Evolutionary conservation across 1,140 invertebrate species (phyloP), one percentile per base, ranked within the genome.

Genomic region (Rhizoglyphus robini): DNA sequence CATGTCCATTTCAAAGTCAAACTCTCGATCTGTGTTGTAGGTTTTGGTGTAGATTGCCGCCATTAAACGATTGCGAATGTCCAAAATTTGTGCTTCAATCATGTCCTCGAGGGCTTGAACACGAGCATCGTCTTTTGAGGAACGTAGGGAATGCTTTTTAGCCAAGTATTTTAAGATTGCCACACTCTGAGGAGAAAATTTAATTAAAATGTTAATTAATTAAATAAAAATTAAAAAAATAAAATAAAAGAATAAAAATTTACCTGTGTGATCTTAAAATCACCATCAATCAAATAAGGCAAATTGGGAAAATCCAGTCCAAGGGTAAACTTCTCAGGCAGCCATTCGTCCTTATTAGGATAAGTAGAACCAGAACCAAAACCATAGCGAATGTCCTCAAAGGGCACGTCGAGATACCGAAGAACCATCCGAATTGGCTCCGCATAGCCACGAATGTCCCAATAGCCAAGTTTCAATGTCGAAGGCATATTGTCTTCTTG

Each of bases 391-490:
- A 72, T 73, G 47, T 90, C 88, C 72, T 86, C 83, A 71, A 84
- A 90, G 29, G 82, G 78, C n/a, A 83, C 76, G 54, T 78, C 81
- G 4, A 79, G 82, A 74, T 88, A 87, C 47, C 79, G 81, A 0
- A 90, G 74, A 2, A 91, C 71, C 61, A 84, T 83, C 41, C 88
- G 80, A 58, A 86, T 84, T 5, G 85, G 78, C 72, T 90, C 87
- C 1, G 75, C 86, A 8, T 86, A 74, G 54, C 83, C 87, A 67
- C 81, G 82, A 0, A 83, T 69, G 54, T 84, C 77, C 72, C 87
- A 88, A 69, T 86, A 86, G 60, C 80, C 82, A 18, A 86, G 73
- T 54, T 54, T 54, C 23, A 54, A 27, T 0, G 63, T 67, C 1
- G 79, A 75, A 29, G 75, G 70, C 75, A 69, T 69, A 18, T n/a